phyloP scores from a whole-genome alignment of 1,140 invertebrate species.

The Drepana arcuata region DNA sequence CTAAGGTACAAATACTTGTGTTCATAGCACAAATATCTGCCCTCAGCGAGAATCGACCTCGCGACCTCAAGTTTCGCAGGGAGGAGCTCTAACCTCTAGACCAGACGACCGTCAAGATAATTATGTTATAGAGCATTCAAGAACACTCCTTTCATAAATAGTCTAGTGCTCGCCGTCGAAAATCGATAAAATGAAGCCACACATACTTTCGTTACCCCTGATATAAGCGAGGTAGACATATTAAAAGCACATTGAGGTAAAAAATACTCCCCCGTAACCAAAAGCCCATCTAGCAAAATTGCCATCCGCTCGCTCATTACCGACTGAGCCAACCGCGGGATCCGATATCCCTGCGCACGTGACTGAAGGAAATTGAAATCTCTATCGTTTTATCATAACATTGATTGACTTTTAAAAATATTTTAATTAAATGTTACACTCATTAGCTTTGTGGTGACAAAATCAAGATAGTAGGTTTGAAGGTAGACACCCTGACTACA shows the following conservation, averaged over 20 bases:
- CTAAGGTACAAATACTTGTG: too few relatives aligned
- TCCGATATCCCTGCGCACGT: slow-evolving; percentile 62
- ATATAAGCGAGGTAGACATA: slow-evolving; percentile 27
- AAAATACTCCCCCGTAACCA: slow-evolving; percentile 47
- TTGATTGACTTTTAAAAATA: slow-evolving; percentile 46
- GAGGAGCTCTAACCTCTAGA: too few relatives aligned
- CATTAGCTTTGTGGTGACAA: not conserved
- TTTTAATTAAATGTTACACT: slow-evolving; percentile 34
- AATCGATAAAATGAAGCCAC: slow-evolving; percentile 21
- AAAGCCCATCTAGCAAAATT: slow-evolving; percentile 66
- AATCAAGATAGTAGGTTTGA: too few relatives aligned
- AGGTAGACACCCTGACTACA: too few relatives aligned
- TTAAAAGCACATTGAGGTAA: slow-evolving; percentile 52
- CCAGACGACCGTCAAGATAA: too few relatives aligned
- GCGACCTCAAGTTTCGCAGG: too few relatives aligned
- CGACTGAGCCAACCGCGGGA: slow-evolving; percentile 56
- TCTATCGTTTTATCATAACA: slow-evolving; percentile 67
- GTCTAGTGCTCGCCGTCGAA: too few relatives aligned
- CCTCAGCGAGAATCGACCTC: too few relatives aligned
- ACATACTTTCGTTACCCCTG: slow-evolving; percentile 9
- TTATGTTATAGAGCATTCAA: too few relatives aligned
- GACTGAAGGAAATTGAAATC: slow-evolving; percentile 70
- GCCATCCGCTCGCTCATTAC: slow-evolving; percentile 67
- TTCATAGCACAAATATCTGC: too few relatives aligned
- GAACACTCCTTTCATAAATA: too few relatives aligned